Base-by-base conservation (phyloP, 2,888 invertebrate genomes). In the Leptopilina drosophilae region DNA sequence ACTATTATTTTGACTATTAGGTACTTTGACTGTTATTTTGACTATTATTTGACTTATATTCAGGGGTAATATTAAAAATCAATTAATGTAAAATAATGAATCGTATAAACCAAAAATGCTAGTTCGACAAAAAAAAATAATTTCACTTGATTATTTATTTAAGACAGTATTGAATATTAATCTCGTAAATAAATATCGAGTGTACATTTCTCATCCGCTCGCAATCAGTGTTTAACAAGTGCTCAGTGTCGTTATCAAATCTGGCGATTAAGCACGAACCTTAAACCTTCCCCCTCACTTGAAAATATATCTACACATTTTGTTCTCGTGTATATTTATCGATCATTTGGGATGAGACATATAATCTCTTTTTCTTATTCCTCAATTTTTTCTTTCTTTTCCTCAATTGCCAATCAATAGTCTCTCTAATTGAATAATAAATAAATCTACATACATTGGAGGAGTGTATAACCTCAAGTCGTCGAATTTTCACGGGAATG, bases 341-440 rank as follows among this genome's bases (percentile, higher is more conserved):
- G 49, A 49, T 49, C 49, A 9, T 46, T 46, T 46, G 46, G 46
- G 46, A 46, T 7, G 7, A 5, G 46, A 33, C 4, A 33, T 1
- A 26, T 33, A 33, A 33, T 5, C 33, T 33, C 33, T 33, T 33
- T 33, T 33, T 33, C 33, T 33, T 33, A 5, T 33, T 42, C 42
- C 7, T 8, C 7, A 7, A 7, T 42, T 42, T 42, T 42, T 42
- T 49, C 49, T 49, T 49, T 12, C 2, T 49, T 46, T 49, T 49
- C 12, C 1, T 49, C 49, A 49, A 49, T 49, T 49, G 49, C 49
- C 5, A 33, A 33, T 33, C 33, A 33, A 33, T 33, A 33, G 4
- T 49, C 62, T n/a, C 15, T 20, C 0, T 73, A 73, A 73, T 69
- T 56, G 56, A 53, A 73, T 73, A 14, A 20, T 73, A 56, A 73